phyloP scores from a whole-genome alignment of 2,113 vertebrate genomes.

The Tachysurus fulvidraco region DNA sequence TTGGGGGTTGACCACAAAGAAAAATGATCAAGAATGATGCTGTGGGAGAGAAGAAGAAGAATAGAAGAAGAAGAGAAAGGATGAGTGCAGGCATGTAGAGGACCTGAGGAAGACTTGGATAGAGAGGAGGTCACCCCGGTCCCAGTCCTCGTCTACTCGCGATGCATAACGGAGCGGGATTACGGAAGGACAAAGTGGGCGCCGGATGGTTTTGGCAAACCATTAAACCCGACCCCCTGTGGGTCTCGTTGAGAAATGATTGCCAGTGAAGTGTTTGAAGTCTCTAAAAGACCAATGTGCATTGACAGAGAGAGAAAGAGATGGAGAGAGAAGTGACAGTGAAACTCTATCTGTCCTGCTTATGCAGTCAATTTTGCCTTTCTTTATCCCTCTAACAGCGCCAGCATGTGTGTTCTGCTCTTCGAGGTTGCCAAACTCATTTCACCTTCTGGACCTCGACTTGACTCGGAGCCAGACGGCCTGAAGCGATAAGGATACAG shows the following conservation, averaged over 20 bases:
- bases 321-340: conserved; percentile 59
- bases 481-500: conserved; percentile 75
- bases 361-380: conserved; percentile 78
- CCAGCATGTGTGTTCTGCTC: conserved; percentile 74
- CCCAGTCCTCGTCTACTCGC: conserved; percentile 60
- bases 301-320: conserved; percentile 61
- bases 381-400: conserved; percentile 73
- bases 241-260: conserved; percentile 81
- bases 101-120: conserved; percentile 46
- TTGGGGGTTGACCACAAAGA: conserved; percentile 68
- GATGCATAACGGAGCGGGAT: conserved; percentile 77
- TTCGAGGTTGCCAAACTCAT: conserved; percentile 81
- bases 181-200: conserved; percentile 71
- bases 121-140: conserved; percentile 58
- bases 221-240: conserved; percentile 73
- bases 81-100: conserved; percentile 29
- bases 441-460: conserved; percentile 77
- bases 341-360: conserved; percentile 80
- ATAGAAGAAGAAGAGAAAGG: conserved; percentile 22
- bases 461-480: conserved; percentile 77
- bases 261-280: conserved; percentile 79
- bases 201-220: conserved; percentile 72
- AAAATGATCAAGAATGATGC: conserved; percentile 74
- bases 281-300: conserved; percentile 74
- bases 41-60: conserved; percentile 61